Percentiles rank a stretch among this genome's conserved stretches.
These are phyloP conservation scores for Diacarnus erythraeanus DNA, from an alignment of 37 sponge, comb jelly and placozoan species.

Conservation along the genomic window DNA sequence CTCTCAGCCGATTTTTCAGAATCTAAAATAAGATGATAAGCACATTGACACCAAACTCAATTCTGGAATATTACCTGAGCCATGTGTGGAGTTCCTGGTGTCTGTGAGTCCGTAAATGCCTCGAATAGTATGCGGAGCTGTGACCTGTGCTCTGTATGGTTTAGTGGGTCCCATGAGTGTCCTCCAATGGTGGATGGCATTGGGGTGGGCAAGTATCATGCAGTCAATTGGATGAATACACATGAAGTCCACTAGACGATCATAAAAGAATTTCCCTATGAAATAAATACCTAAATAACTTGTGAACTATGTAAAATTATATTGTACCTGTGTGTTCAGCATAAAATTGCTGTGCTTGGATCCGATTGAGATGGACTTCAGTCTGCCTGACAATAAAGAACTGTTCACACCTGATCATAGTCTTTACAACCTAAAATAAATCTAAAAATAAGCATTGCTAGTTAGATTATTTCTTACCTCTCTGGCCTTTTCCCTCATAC, in stretches of 20 bases:
- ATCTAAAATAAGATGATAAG: background rate
- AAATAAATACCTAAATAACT: background rate
- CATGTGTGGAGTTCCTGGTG: constrained; percentile 79
- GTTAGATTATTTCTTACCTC: constrained; percentile 18
- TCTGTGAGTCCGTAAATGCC: constrained; percentile 68
- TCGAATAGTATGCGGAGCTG: constrained; percentile 60
- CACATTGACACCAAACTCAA: too few relatives aligned
- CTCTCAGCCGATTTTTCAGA: constrained; percentile 36
- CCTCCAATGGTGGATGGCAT: constrained; percentile 70
- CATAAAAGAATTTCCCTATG: constrained; percentile 70
- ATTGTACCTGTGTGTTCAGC: constrained; percentile 54
- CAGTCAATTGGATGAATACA: constrained; percentile 50
- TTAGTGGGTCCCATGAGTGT: constrained; percentile 84
- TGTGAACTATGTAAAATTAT: background rate
- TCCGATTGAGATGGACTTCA: background rate
- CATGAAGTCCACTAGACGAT: constrained; percentile 54
- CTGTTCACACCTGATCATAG: constrained; percentile 29
- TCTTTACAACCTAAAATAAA: constrained; percentile 37
- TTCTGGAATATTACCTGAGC: too few relatives aligned
- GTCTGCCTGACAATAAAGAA: constrained; percentile 40
- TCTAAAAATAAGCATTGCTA: background rate
- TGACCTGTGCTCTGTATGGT: constrained; percentile 30
- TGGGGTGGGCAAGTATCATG: constrained; percentile 57
- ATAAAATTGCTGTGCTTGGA: constrained; percentile 37
- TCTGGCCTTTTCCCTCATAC: constrained; percentile 33